These are phyloP conservation scores for Harmothoe impar DNA, from an alignment of 2,888 invertebrate species.

Conservation along the genomic window DNA sequence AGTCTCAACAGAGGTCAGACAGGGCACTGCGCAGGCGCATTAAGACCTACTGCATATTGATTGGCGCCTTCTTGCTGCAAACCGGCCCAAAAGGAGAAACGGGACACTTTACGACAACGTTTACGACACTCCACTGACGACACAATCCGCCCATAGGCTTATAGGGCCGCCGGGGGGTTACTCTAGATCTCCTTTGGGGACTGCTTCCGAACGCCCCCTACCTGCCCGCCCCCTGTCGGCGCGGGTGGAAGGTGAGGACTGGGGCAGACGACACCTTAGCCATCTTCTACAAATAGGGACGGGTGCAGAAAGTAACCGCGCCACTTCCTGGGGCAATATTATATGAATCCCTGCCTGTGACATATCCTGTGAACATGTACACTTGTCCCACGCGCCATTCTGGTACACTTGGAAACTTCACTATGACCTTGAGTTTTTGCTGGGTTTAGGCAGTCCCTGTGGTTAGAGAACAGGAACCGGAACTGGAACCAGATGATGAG, in stretches of 20 bases:
- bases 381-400: no score
- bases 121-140: neutral
- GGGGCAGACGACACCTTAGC: no score
- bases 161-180: neutral
- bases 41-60: neutral
- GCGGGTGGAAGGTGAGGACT: neutral
- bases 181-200: neutral
- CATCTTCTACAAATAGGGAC: no score
- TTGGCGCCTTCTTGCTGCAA: neutral
- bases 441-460: no score
- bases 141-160: neutral
- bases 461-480: no score
- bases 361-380: no score
- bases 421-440: no score
- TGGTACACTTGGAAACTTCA: no score
- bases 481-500: no score
- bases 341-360: no score
- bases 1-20: neutral
- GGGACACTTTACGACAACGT: neutral
- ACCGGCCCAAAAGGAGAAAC: neutral
- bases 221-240: neutral
- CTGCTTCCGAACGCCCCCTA: slow-evolving; percentile 4
- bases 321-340: no score
- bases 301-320: no score
- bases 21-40: neutral